phyloP scores from a whole-genome alignment of 1,140 invertebrate genomes.

The Mesaphorura yosii region DNA sequence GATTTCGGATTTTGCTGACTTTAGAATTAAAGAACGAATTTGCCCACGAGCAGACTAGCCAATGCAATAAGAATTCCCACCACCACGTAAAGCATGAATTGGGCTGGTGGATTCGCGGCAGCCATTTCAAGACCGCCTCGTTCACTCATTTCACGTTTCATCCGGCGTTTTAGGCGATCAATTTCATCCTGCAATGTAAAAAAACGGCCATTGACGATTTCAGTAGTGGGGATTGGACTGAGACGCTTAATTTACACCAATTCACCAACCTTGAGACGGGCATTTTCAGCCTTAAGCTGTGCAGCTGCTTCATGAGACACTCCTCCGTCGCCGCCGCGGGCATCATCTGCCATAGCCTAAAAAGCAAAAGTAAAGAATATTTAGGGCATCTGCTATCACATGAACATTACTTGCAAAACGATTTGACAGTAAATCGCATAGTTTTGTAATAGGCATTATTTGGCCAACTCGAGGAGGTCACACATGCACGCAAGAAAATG shows the following conservation, averaged over 20 bases:
- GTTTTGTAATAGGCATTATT: too few relatives aligned
- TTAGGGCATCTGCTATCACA: too few relatives aligned
- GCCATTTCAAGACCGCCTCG: constrained; percentile 25
- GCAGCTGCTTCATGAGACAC: too few relatives aligned
- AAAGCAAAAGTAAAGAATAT: too few relatives aligned
- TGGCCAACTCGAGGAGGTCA: too few relatives aligned
- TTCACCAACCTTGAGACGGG: not conserved
- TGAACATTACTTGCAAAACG: too few relatives aligned
- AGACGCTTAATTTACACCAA: constrained; percentile 23
- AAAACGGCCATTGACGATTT: not conserved
- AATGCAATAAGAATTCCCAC: constrained; percentile 37
- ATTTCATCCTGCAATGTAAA: constrained; percentile 32
- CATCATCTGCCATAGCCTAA: too few relatives aligned
- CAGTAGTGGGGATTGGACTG: not conserved
- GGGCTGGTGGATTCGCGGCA: constrained; percentile 28
- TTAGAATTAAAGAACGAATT: constrained; percentile 39
- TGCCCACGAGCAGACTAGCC: constrained; percentile 41
- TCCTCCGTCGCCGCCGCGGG: not conserved
- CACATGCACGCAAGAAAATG: too few relatives aligned
- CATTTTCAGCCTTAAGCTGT: not conserved
- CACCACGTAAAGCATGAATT: constrained; percentile 38
- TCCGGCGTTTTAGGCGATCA: constrained; percentile 26
- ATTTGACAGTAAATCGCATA: too few relatives aligned
- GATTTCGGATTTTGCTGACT: constrained; percentile 7
- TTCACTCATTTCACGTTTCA: constrained; percentile 13